A percentile compares a stretch with the other conserved stretches of the same genome.
Conservation (phyloP, 2,888 invertebrate genomes). For the Gymnoscelis rufifasciata region DNA sequence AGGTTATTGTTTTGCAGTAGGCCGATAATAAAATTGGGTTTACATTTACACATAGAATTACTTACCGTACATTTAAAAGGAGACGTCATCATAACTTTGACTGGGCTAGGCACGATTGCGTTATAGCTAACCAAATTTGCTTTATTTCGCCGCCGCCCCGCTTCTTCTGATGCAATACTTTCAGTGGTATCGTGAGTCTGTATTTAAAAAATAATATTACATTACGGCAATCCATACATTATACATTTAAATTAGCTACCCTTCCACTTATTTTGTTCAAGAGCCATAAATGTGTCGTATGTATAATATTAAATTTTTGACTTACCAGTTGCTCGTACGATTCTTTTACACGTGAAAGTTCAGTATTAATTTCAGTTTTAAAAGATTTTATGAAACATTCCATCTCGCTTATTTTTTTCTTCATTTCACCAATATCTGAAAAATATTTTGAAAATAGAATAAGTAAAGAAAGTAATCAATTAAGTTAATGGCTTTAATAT, state of each 20-base stretch:
- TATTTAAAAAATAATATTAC: constrained; percentile 4
- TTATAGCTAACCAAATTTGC: constrained; percentile 40
- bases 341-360: constrained; percentile 39
- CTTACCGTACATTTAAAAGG: constrained; percentile 60
- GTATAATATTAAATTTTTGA: constrained; percentile 22
- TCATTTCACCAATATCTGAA: constrained; percentile 59
- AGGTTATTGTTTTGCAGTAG: no score
- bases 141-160: constrained; percentile 31
- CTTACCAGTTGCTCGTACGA: constrained; percentile 40
- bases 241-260: no score
- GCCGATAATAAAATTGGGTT: no score
- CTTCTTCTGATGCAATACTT: constrained; percentile 12
- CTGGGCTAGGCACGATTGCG: constrained; percentile 60
- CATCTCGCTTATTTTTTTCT: constrained; percentile 49
- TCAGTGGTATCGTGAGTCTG: constrained; percentile 34
- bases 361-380: constrained; percentile 43
- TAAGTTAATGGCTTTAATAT: no score
- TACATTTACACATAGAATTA: constrained; percentile 35
- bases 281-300: no score
- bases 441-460: not conserved
- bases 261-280: no score
- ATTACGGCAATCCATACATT: no score
- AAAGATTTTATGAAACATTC: constrained; percentile 49
- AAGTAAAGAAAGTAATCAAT: not conserved
- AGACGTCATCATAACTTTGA: constrained; percentile 53